phyloP scores from a whole-genome alignment of 1,140 invertebrate genomes.

The Drosophila baimaii region DNA sequence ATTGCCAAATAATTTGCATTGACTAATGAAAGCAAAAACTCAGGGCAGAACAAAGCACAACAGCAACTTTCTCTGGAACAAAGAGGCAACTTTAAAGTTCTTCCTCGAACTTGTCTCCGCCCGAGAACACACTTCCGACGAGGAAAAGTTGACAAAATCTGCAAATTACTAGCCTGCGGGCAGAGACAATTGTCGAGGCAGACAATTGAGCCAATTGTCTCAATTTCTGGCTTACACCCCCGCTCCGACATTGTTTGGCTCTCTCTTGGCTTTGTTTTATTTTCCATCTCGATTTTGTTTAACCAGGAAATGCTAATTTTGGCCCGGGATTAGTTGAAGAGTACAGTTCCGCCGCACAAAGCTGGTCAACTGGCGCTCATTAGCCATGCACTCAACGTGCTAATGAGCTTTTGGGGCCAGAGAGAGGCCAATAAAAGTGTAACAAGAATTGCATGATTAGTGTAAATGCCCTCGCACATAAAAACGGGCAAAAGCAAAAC shows the following conservation, averaged over 20 bases:
- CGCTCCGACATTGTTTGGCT: slow-evolving; percentile 33
- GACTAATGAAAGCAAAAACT: slow-evolving; percentile 64
- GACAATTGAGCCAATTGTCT: slow-evolving; percentile 69
- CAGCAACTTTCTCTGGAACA: slow-evolving; percentile 30
- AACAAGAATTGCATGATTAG: slow-evolving; percentile 74
- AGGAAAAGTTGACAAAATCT: slow-evolving; percentile 56
- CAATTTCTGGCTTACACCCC: slow-evolving; percentile 47
- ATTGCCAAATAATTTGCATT: slow-evolving; percentile 73
- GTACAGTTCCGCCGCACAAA: slow-evolving; percentile 31
- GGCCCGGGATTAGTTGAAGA: slow-evolving; percentile 37
- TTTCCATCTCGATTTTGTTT: slow-evolving; percentile 35
- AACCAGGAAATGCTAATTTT: slow-evolving; percentile 65
- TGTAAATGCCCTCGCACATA: slow-evolving; percentile 67
- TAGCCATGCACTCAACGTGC: slow-evolving; percentile 71
- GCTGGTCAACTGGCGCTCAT: slow-evolving; percentile 52
- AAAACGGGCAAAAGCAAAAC: slow-evolving; percentile 39
- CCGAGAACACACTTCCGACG: slow-evolving; percentile 18
- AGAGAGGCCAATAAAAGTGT: slow-evolving; percentile 55
- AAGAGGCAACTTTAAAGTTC: slow-evolving; percentile 38
- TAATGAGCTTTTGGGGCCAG: slow-evolving; percentile 53
- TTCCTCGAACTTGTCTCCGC: slow-evolving; percentile 31
- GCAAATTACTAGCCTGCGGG: slow-evolving; percentile 54
- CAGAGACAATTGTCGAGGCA: slow-evolving; percentile 41
- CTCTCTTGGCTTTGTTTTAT: slow-evolving; percentile 48
- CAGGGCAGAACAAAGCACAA: slow-evolving; percentile 13